Percentiles rank a stretch among this genome's conserved stretches.
These are phyloP conservation scores for Athrips mouffetella DNA, from an alignment of 2,888 invertebrate genomes.

Conservation along the genomic window DNA sequence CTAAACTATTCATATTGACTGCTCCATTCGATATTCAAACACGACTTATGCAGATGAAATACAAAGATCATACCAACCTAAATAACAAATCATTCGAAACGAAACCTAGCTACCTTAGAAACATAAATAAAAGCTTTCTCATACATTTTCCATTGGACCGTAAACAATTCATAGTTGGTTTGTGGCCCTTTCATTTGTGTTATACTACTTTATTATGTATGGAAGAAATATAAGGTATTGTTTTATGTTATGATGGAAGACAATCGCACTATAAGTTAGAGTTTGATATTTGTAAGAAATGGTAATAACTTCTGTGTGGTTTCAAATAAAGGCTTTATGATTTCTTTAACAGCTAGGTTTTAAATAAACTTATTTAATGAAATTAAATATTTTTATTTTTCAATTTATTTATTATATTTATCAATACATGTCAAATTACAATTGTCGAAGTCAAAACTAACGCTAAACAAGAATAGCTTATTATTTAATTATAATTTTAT, in stretches of 20 bases:
- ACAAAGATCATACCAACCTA: slow-evolving; percentile 13
- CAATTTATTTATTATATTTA: no score
- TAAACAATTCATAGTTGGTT: slow-evolving; percentile 32
- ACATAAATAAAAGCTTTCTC: slow-evolving; percentile 33
- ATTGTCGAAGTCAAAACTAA: no score
- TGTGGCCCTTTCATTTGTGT: slow-evolving; percentile 30
- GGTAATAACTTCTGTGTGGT: not conserved
- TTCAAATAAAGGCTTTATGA: no score
- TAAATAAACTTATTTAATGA: no score
- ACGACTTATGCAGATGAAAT: slow-evolving; percentile 14
- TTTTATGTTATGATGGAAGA: slow-evolving; percentile 25
- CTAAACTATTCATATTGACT: not conserved
- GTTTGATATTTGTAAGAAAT: slow-evolving; percentile 1
- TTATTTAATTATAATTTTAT: no score
- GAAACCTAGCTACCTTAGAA: slow-evolving; percentile 12
- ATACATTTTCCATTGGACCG: slow-evolving; percentile 33
- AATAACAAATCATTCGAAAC: slow-evolving; percentile 23
- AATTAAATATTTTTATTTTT: no score
- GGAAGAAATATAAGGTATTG: slow-evolving; percentile 32
- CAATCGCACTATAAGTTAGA: slow-evolving; percentile 15
- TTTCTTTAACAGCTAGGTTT: no score
- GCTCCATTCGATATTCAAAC: slow-evolving; percentile 4
- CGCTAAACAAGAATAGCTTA: no score
- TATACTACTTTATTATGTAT: slow-evolving; percentile 27
- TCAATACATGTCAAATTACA: no score